phyloP scores from a whole-genome alignment of 2,797 vertebrate species.

The Myripristis murdjan region DNA sequence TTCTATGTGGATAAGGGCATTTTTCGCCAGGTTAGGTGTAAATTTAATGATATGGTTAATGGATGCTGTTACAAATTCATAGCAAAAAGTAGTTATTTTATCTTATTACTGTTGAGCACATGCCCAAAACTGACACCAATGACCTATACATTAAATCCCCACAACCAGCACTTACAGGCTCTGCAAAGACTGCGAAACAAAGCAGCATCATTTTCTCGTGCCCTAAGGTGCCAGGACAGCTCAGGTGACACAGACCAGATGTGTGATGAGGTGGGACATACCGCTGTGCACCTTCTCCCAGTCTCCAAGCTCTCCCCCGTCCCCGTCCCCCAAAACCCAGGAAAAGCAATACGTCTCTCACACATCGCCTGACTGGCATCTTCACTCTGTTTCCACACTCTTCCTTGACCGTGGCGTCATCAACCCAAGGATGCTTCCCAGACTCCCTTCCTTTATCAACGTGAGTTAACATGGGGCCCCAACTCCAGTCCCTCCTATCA shows the following conservation, averaged over 20 bases:
- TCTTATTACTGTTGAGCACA: not conserved
- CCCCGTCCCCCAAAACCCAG: constrained; percentile 23
- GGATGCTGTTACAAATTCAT: not conserved
- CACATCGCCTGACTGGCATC: constrained; percentile 23
- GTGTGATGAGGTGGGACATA: constrained; percentile 63
- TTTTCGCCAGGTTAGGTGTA: too few relatives aligned
- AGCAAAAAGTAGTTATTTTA: not conserved
- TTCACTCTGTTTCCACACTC: constrained; percentile 28
- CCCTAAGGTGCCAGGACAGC: constrained; percentile 18
- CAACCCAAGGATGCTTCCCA: constrained; percentile 68
- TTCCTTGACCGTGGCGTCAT: constrained; percentile 46
- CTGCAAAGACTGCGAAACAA: not conserved
- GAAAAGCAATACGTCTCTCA: constrained; percentile 46
- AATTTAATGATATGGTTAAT: too few relatives aligned
- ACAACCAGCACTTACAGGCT: constrained; percentile 5
- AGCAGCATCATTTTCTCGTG: constrained; percentile 1
- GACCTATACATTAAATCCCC: not conserved
- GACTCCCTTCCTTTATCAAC: constrained; percentile 71
- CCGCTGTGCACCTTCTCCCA: constrained; percentile 10
- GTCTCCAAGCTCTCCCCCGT: constrained; percentile 20
- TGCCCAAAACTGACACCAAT: not conserved
- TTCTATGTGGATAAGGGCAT: too few relatives aligned
- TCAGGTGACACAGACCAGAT: constrained; percentile 63
- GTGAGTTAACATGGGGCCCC: constrained; percentile 33
- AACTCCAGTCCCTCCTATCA: constrained; percentile 68